Percentiles rank a stretch among this genome's conserved stretches.
Conservation (phyloP, 2,888 invertebrate species). For the Tipula confusa region DNA sequence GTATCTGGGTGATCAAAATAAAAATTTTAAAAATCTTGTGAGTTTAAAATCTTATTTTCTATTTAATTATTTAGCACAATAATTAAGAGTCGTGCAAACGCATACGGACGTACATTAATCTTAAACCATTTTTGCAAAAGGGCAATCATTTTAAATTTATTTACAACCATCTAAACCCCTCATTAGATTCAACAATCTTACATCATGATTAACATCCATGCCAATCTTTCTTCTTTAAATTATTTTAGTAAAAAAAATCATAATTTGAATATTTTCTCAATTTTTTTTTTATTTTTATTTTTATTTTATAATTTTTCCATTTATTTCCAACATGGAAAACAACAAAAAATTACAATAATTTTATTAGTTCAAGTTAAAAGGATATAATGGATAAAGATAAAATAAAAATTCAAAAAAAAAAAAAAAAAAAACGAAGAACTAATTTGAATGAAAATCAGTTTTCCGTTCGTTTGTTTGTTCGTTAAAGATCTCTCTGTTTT, state of each 20-base stretch:
- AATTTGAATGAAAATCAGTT: constrained; percentile 25
- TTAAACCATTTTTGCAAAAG: neutral
- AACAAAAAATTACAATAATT: constrained; percentile 21
- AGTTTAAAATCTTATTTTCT: too few species aligned
- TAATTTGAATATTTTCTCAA: neutral
- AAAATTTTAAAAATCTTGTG: too few species aligned
- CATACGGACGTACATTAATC: too few species aligned
- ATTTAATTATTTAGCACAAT: too few species aligned
- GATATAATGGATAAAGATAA: constrained; percentile 20
- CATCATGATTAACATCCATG: constrained; percentile 7
- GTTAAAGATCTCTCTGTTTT: neutral
- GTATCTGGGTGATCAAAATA: too few species aligned
- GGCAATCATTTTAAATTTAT: neutral
- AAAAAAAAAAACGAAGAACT: neutral
- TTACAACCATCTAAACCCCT: neutral
- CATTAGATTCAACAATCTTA: neutral
- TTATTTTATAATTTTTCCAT: neutral
- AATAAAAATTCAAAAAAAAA: neutral
- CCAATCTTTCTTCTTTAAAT: constrained; percentile 12
- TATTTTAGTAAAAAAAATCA: neutral
- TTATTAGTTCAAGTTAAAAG: constrained; percentile 14
- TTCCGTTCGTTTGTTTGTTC: neutral
- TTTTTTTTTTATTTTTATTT: neutral
- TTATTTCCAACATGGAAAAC: neutral
- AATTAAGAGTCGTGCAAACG: too few species aligned